phyloP scores from a whole-genome alignment of 2,113 vertebrate genomes.

The Cinclus cinclus region DNA sequence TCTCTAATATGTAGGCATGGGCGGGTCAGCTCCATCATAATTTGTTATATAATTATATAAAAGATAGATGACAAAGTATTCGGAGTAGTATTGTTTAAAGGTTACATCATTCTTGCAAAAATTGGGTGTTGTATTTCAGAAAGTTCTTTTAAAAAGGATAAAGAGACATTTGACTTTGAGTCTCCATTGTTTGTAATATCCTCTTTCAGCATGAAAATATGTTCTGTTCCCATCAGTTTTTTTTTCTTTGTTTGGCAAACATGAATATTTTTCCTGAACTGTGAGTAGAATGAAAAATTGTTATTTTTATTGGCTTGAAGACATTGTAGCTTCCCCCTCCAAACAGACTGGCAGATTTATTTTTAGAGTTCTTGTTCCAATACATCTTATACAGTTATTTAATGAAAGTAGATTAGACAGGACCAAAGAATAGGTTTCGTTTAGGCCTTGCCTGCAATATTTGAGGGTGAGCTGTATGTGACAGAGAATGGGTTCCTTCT shows the following conservation, averaged over 20 bases:
- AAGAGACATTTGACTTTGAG: not conserved
- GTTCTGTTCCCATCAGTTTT: constrained; percentile 43
- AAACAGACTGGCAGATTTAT: constrained; percentile 9
- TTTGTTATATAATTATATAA: not conserved
- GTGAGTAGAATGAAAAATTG: constrained; percentile 6
- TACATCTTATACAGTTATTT: not conserved
- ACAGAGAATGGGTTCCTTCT: not conserved
- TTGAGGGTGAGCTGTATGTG: not conserved
- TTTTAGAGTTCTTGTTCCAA: constrained; percentile 15
- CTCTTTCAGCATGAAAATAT: constrained; percentile 38
- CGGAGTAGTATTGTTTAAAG: constrained; percentile 17
- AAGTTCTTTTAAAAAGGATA: constrained; percentile 5
- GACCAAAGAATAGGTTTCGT: not conserved
- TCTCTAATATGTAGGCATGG: not conserved
- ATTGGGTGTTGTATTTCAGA: not conserved
- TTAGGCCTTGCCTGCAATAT: not conserved
- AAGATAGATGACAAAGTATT: not conserved
- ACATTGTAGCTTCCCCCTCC: not conserved
- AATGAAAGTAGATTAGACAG: not conserved
- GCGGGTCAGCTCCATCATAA: not conserved
- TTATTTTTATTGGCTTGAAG: constrained; percentile 56
- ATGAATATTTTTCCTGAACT: constrained; percentile 43
- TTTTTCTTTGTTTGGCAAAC: constrained; percentile 2
- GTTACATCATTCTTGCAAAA: constrained; percentile 7
- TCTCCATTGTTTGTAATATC: constrained; percentile 49